Base-by-base conservation (phyloP, 2,888 invertebrate species). In the Byasa hedistus region DNA sequence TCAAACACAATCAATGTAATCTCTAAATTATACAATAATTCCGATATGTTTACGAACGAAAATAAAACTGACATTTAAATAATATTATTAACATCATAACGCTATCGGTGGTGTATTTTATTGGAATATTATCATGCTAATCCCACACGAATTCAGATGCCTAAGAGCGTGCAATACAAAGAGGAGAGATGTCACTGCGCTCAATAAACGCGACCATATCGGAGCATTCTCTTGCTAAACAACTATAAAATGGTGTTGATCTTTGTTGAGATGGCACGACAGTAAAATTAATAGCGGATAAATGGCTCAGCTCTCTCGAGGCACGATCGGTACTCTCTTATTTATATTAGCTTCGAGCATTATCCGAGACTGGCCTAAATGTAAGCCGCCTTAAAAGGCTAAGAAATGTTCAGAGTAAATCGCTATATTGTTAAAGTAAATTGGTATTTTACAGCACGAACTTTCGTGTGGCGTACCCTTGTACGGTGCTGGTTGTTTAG, bases 391-490 rank as follows among this genome's bases (percentile, higher is more conserved):
- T 79, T 89, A 87, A 81, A 89, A 81, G 89, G 90, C 77, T 78
- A 76, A 79, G 76, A 83, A 87, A 83, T 82, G 81, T 81, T 84
- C 74, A 76, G 80, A 84, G 82, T 87, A 88, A 89, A 88, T 81
- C 83, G 85, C 84, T 76, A 85, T 89, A 89, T 87, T 89, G 89
- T 89, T 88, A 85, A 85, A 85, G 81, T 85, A 88, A 89, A 89
- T 89, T 86, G 89, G 82, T 88, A 85, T 89, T 87, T 86, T 86
- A 89, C 87, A 82, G 87, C 86, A 83, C 82, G 84, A 82, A 81
- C 76, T 83, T 81, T 84, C 83, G 84, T 84, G 82, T 82, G 81
- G 77, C 81, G 73, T 82, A 79, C 72, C 86, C 84, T 80, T 85
- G 82, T 81, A 83, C 75, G 82, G 79, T 69, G 72, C 69, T 73